Evolutionary conservation across 2,797 vertebrate genomes (phyloP).

Genomic region (Pyrocephalus nanus): DNA sequence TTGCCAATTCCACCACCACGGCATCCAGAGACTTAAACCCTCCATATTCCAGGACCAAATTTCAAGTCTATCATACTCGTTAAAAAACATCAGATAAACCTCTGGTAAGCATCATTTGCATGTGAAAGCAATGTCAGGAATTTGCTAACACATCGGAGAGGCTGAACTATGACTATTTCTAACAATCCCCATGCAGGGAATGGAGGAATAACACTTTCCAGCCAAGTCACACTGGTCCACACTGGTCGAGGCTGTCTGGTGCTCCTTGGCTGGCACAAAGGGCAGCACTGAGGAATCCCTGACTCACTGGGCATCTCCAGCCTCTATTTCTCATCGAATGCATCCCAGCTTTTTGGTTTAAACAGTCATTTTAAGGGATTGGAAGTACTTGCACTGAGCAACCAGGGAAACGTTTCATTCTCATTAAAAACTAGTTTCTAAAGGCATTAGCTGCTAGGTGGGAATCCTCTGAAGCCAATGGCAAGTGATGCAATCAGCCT

Average conservation of each 20-base stretch:
- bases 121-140: background rate
- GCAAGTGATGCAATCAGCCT: background rate
- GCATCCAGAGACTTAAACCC: background rate
- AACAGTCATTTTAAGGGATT: background rate
- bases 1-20: background rate
- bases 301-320: background rate
- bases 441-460: background rate
- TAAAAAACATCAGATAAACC: background rate
- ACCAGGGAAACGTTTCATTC: background rate
- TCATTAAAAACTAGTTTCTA: background rate
- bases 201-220: background rate
- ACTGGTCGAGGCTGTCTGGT: background rate
- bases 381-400: fast-evolving
- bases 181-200: background rate
- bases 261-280: background rate
- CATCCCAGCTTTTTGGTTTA: background rate
- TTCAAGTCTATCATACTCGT: background rate
- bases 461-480: background rate
- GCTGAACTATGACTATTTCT: background rate
- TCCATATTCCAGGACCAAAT: background rate
- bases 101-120: background rate
- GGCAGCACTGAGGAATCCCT: background rate
- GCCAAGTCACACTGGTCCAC: background rate
- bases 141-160: background rate
- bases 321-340: background rate